phyloP scores from a whole-genome alignment of 2,113 vertebrate species.

The Tympanuchus pallidicinctus region DNA sequence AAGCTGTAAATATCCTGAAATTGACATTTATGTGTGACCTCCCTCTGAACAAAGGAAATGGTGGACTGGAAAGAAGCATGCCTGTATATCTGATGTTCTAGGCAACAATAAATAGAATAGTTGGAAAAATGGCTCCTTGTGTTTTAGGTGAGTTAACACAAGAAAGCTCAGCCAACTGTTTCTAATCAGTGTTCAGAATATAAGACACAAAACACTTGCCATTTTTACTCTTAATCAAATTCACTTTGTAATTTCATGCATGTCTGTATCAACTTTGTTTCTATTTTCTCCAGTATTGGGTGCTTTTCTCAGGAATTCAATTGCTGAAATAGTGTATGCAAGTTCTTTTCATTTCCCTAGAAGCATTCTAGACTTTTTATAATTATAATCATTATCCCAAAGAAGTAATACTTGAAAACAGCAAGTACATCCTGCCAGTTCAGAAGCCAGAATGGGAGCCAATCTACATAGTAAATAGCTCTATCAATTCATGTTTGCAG shows the following conservation, averaged over 20 bases:
- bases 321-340: neutral
- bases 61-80: neutral
- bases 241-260: neutral
- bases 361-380: neutral
- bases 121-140: neutral
- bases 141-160: neutral
- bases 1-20: neutral
- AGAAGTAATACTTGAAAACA: neutral
- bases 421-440: neutral
- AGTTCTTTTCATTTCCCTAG: neutral
- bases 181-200: neutral
- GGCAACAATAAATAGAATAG: neutral
- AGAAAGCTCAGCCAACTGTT: neutral
- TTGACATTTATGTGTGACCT: neutral
- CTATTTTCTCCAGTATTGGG: neutral
- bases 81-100: neutral
- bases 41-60: neutral
- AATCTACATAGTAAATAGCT: neutral
- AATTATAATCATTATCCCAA: neutral
- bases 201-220: neutral
- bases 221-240: neutral
- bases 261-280: neutral
- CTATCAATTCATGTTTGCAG: neutral
- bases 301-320: neutral
- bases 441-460: neutral